Percentiles rank a stretch among this genome's conserved stretches.
phyloP scores from a whole-genome alignment of 2,888 invertebrate genomes.

The Ichneumoninae sp. region DNA sequence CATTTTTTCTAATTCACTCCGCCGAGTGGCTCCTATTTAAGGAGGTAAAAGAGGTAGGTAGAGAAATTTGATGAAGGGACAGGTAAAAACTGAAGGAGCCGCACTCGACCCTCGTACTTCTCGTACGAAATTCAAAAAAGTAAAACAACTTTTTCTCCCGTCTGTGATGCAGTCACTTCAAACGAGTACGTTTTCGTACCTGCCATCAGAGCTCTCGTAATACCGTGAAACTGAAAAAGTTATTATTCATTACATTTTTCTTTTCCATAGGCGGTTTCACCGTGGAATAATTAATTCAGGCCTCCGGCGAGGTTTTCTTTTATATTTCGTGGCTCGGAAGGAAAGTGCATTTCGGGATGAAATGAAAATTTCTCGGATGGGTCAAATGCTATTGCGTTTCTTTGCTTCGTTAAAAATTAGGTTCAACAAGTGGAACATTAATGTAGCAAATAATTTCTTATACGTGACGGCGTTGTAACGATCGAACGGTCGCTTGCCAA shows the following conservation, averaged over 20 bases:
- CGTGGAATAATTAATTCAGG: conserved; percentile 6
- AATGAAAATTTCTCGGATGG: no score
- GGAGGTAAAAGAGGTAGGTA: conserved; percentile 32
- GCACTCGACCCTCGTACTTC: conserved; percentile 42
- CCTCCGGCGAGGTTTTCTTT: background rate
- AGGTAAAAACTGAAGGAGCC: conserved; percentile 46
- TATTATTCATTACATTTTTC: background rate
- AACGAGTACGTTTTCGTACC: conserved; percentile 10
- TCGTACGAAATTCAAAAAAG: background rate
- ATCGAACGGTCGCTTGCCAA: conserved; percentile 48
- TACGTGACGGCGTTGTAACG: conserved; percentile 54
- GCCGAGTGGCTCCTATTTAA: conserved; percentile 50
- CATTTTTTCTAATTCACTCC: conserved; percentile 58
- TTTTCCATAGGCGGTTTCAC: background rate
- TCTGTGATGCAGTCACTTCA: background rate
- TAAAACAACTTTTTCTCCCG: background rate
- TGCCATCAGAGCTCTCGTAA: background rate
- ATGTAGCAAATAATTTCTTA: background rate
- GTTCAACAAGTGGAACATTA: background rate
- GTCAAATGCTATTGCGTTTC: background rate
- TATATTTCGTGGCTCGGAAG: conserved; percentile 14
- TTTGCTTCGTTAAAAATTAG: background rate
- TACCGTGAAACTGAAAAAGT: conserved; percentile 11
- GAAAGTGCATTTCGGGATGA: no score
- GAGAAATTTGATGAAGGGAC: conserved; percentile 37